These are phyloP conservation scores for Homalodisca vitripennis DNA, from an alignment of 1,140 invertebrate species.

Conservation along the genomic window DNA sequence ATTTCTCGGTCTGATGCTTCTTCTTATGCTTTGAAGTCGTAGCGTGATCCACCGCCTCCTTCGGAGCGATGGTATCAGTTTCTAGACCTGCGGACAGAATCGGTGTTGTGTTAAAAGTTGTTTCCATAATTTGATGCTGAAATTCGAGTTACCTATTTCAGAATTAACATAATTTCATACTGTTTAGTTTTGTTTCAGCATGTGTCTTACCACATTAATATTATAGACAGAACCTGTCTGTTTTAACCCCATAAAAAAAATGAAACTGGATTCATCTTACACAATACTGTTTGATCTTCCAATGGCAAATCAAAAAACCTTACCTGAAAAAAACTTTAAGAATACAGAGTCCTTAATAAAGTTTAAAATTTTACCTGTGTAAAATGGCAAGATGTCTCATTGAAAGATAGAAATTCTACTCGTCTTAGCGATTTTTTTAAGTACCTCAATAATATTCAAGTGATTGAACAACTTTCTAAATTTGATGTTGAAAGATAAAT, in stretches of 20 bases:
- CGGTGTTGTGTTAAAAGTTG: not conserved
- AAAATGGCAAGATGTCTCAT: no score
- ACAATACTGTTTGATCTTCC: no score
- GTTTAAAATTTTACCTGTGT: no score
- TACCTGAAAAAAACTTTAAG: no score
- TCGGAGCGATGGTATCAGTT: slow-evolving; percentile 12
- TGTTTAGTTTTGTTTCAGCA: not conserved
- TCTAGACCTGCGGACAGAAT: not conserved
- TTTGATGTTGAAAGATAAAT: no score
- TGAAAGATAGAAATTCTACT: no score
- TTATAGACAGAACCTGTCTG: not conserved
- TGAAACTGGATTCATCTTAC: no score
- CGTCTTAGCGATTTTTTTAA: no score
- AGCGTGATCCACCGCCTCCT: not conserved
- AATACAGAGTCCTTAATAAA: no score
- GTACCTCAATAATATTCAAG: no score
- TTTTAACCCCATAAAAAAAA: not conserved
- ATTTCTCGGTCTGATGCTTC: slow-evolving; percentile 34
- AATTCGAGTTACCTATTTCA: not conserved
- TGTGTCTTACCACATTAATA: not conserved
- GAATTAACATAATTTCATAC: not conserved
- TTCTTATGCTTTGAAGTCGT: slow-evolving; percentile 30
- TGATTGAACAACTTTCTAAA: no score
- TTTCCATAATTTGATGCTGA: not conserved
- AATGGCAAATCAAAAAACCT: no score